Base-by-base conservation (phyloP, 2,113 vertebrate species). In the Aplodontia rufa region DNA sequence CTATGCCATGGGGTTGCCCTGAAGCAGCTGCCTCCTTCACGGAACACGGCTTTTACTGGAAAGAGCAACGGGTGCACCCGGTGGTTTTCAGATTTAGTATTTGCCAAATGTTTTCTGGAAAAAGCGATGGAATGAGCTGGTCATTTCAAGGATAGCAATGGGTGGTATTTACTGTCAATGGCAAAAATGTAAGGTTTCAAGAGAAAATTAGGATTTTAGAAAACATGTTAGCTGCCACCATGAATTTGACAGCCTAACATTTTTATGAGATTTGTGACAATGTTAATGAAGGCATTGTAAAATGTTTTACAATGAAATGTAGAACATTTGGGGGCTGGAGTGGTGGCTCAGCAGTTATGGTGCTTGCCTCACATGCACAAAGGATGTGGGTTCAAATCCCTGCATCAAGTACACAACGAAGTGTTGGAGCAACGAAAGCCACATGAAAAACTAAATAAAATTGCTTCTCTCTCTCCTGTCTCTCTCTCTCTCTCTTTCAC, bases 111-210 rank as follows among this genome's bases (percentile, higher is more conserved):
- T 9, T 68, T 84, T 55, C 71, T 69, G 55, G 60, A 53, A 87
- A 74, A 74, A n/a, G 80, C 40, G 24, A 35, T 72, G 53, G 69
- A 91, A 79, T 37, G 71, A 91, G 37, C 35, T 69, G 84, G 64
- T 79, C n/a, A 11, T 84, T 87, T 93, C 80, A 84, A 84, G 26
- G 42, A 64, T 47, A 85, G 35, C 49, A 83, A 60, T 32, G 28
- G 76, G 66, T 66, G 35, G 37, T 28, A 28, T 75, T 93, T 79
- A 40, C 83, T 88, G 76, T 26, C 76, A 79, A 12, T 49, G 83
- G 80, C 55, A 88, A 91, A 91, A 85, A 71, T 51, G 26, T 16
- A 93, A 93, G 78, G 20, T n/a, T 79, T 79, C 51, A 60, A 68
- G 71, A 75, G 58, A 91, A 95, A 84, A 62, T 42, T 5, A 16